Evolutionary conservation across 2,113 vertebrate species (phyloP).

Genomic region (Varanus komodoensis): DNA sequence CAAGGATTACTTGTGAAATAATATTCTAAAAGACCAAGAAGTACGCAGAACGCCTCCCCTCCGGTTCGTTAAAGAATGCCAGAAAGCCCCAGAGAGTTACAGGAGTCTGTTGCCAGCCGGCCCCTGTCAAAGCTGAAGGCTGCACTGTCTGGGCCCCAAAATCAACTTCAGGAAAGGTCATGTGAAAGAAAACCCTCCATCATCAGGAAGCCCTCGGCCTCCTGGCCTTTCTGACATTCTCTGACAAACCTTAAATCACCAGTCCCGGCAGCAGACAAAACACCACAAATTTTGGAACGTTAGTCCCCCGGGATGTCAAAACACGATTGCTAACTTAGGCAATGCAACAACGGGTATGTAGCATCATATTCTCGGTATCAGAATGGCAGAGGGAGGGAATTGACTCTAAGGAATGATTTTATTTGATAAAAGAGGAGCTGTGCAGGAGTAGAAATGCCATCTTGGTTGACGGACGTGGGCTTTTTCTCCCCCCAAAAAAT

Average conservation of each 20-base stretch:
- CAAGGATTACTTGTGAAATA: slow-evolving; percentile 48
- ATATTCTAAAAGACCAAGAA: slow-evolving; percentile 65
- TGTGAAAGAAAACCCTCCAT: slow-evolving; percentile 79
- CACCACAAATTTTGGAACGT: slow-evolving; percentile 62
- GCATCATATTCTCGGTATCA: background rate
- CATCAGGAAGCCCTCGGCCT: slow-evolving; percentile 77
- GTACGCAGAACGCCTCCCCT: slow-evolving; percentile 58
- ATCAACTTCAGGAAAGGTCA: slow-evolving; percentile 76
- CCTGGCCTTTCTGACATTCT: slow-evolving; percentile 73
- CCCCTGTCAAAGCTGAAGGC: slow-evolving; percentile 78
- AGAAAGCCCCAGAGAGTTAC: slow-evolving; percentile 91
- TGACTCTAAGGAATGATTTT: no score
- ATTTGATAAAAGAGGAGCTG: background rate
- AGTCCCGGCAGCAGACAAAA: slow-evolving; percentile 69
- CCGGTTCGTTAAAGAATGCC: slow-evolving; percentile 82
- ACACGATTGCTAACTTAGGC: rapidly evolving
- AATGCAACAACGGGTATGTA: background rate
- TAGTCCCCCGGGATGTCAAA: slow-evolving; percentile 56
- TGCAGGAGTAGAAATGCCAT: no score
- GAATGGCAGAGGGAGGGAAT: background rate
- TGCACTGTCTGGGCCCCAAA: slow-evolving; percentile 79
- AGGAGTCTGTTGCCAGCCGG: slow-evolving; percentile 84
- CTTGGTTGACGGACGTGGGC: background rate
- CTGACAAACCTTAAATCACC: slow-evolving; percentile 78
- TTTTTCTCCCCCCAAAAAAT: background rate